Conservation (phyloP, 2,797 vertebrate species). For the Hypotaenidia okinawae region DNA sequence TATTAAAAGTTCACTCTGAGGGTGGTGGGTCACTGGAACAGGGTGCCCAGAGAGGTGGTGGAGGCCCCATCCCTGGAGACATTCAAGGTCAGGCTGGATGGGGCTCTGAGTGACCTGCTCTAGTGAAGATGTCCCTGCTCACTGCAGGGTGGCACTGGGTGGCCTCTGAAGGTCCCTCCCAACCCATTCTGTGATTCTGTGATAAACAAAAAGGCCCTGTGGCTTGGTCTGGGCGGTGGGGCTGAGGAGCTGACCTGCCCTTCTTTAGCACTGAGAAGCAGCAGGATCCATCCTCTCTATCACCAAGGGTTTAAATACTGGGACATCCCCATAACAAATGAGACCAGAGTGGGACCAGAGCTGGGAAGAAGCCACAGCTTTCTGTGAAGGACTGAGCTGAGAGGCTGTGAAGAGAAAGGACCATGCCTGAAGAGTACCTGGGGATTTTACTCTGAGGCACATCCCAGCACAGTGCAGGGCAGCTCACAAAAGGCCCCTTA, state of each 20-base stretch:
- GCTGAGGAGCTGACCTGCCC: neutral
- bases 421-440: neutral
- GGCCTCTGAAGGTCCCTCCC: too few species aligned
- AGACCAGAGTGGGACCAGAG: neutral
- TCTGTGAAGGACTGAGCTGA: neutral
- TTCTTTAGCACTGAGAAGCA: neutral
- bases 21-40: too few species aligned
- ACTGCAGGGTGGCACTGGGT: too few species aligned
- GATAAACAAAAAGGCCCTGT: neutral
- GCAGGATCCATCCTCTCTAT: neutral
- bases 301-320: neutral
- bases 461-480: neutral
- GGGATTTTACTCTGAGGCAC: neutral
- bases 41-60: too few species aligned
- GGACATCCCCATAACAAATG: fast-evolving
- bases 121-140: too few species aligned
- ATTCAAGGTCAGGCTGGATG: too few species aligned
- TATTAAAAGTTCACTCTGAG: too few species aligned
- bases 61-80: too few species aligned
- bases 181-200: neutral
- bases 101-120: too few species aligned
- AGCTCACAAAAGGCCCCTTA: neutral
- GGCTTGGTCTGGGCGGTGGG: neutral
- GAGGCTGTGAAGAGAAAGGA: neutral
- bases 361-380: neutral